Evolutionary conservation across 2,888 invertebrate genomes (phyloP), one percentile per base, ranked within the genome.

Genomic region (Ichneumon xanthorius): DNA sequence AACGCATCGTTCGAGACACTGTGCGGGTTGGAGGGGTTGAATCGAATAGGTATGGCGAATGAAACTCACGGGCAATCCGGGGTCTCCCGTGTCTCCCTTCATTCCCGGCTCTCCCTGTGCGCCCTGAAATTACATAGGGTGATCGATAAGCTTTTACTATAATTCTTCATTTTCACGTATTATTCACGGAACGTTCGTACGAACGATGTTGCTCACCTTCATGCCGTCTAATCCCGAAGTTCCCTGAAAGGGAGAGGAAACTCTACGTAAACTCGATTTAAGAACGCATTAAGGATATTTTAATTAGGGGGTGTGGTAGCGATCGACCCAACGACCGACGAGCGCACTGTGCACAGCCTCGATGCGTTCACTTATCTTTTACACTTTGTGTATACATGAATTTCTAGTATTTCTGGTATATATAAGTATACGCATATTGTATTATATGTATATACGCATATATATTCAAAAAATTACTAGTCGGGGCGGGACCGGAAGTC

Each of bases 141-240:
- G 80, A 78, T 90, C 53, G 65, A 80, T 82, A 76, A 79, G 68
- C 48, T 50, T 77, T 53, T 79, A 58, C 33, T 67, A 45, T 76
- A 11, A 11, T 58, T 71, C 37, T 30, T 67, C 33, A 45, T 63
- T 71, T 67, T 40, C 53, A 68, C 70, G 72, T 75, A 53, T n/a
- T 73, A 72, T 75, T 77, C 73, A 84, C 80, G 53, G 79, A 79
- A 79, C 40, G 75, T 82, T 85, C 85, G 85, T 85, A 82, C 82
- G 82, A 86, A 82, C 80, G 82, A 83, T 82, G 81, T 81, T 92
- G 95, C 96, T 96, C 96, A 98, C 98, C 97, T 98, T 98, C 97
- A 98, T 98, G 94, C 98, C 98, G 95, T 98, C 98, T 94, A 98
- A 96, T 94, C 98, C 98, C 88, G 98, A 97, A 90, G 98, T 97